Evolutionary conservation across 2,888 invertebrate genomes (phyloP).

Genomic region (Macrostomum cliftonense): DNA sequence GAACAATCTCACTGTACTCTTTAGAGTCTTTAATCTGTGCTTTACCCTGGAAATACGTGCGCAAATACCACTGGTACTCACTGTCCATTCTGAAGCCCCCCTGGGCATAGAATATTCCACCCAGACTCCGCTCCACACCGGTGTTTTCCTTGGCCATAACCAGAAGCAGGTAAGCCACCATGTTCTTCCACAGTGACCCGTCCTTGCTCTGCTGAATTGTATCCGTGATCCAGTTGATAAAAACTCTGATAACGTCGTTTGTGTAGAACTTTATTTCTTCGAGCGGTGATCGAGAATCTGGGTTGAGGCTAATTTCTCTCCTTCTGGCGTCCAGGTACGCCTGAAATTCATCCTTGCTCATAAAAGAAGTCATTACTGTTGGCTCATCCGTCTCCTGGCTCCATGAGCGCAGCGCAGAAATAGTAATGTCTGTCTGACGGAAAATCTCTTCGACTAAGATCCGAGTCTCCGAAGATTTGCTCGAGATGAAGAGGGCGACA

Average conservation of each 20-base stretch:
- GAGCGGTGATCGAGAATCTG: no score
- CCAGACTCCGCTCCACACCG: background rate
- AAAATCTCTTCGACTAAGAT: constrained; percentile 19
- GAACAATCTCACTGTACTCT: background rate
- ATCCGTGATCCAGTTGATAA: constrained; percentile 1
- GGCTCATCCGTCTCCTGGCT: constrained; percentile 11
- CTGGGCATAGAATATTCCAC: background rate
- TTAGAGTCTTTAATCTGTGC: background rate
- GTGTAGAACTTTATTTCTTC: background rate
- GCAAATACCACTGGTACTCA: background rate
- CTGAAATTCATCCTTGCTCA: constrained; percentile 18
- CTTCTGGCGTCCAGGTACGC: constrained; percentile 17
- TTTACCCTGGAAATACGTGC: background rate
- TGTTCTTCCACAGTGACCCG: constrained; percentile 11
- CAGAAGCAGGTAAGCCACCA: constrained; percentile 5
- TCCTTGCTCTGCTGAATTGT: constrained; percentile 5
- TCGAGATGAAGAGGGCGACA: constrained; percentile 23
- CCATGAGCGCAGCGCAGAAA: constrained; percentile 20
- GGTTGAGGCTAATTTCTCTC: no score
- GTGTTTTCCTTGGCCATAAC: constrained; percentile 2
- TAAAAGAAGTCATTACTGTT: constrained; percentile 14
- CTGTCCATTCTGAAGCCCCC: background rate
- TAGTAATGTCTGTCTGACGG: constrained; percentile 19
- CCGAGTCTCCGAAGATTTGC: constrained; percentile 21
- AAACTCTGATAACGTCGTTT: background rate